Percentiles rank a stretch among this genome's conserved stretches.
phyloP scores from a whole-genome alignment of 2,113 vertebrate species.

The Sardina pilchardus region DNA sequence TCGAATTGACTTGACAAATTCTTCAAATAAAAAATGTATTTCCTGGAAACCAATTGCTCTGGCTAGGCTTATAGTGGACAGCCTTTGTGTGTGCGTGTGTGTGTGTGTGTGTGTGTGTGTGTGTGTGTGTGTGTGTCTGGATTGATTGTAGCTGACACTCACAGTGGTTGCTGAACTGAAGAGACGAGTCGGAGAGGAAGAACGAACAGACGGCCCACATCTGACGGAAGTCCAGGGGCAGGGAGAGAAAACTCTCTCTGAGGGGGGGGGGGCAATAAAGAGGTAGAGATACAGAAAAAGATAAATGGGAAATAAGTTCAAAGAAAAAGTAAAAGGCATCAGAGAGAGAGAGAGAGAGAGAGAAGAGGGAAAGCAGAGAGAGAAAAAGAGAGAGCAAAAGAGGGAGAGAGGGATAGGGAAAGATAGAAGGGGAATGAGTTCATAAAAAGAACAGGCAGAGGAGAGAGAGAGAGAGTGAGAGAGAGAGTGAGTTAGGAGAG shows the following conservation, averaged over 20 bases:
- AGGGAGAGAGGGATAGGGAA: not conserved
- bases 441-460: not conserved
- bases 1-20: too few relatives aligned
- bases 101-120: too few relatives aligned
- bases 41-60: too few relatives aligned
- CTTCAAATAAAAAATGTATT: too few relatives aligned
- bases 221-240: slow-evolving; percentile 80
- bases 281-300: not conserved
- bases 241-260: slow-evolving; percentile 82
- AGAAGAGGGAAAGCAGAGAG: not conserved
- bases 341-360: not conserved
- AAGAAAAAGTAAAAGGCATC: not conserved
- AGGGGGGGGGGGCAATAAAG: not conserved
- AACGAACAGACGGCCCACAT: slow-evolving; percentile 80
- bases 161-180: slow-evolving; percentile 76
- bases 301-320: not conserved
- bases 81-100: too few relatives aligned
- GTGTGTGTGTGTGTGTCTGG: too few relatives aligned
- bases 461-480: too few relatives aligned
- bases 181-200: slow-evolving; percentile 75
- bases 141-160: slow-evolving; percentile 53
- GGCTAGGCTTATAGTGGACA: too few relatives aligned
- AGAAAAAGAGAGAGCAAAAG: not conserved
- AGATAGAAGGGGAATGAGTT: not conserved
- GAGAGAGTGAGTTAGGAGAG: too few relatives aligned